Evolutionary conservation across 1,140 invertebrate species (phyloP).

Genomic region (Mesaphorura yosii): DNA sequence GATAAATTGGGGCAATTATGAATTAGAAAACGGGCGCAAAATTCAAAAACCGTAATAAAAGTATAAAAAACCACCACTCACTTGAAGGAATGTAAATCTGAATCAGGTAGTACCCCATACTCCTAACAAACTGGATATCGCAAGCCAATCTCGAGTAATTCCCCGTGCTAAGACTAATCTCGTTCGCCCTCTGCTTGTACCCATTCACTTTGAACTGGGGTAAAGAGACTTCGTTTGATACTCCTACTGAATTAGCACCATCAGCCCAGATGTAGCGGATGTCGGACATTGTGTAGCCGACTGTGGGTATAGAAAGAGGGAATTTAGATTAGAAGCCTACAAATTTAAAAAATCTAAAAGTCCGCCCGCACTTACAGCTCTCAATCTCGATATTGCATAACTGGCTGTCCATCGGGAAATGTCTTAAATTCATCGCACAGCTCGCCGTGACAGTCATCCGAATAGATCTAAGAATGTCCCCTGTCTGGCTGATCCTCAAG

Average conservation of each 20-base stretch:
- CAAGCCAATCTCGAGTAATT: constrained; percentile 94
- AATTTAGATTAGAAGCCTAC: background rate
- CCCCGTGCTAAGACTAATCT: constrained; percentile 81
- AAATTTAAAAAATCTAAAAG: background rate
- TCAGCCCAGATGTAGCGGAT: constrained; percentile 92
- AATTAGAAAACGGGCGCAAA: background rate
- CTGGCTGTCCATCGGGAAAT: constrained; percentile 47
- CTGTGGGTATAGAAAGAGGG: constrained; percentile 46
- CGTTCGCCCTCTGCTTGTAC: constrained; percentile 75
- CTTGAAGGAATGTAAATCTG: constrained; percentile 95
- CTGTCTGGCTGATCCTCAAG: constrained; percentile 84
- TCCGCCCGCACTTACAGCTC: constrained; percentile 13
- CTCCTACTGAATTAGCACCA: constrained; percentile 78
- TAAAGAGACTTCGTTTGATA: constrained; percentile 81
- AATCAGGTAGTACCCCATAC: constrained; percentile 97
- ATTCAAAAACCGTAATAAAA: background rate
- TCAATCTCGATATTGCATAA: constrained; percentile 31
- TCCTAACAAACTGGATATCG: constrained; percentile 93
- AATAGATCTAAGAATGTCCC: constrained; percentile 87
- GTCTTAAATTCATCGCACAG: constrained; percentile 48
- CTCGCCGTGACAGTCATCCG: constrained; percentile 58
- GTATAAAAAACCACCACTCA: constrained; percentile 8
- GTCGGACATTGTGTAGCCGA: constrained; percentile 94
- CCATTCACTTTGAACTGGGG: constrained; percentile 89
- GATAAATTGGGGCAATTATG: constrained; percentile 36